Percentiles rank a stretch among this genome's conserved stretches.
Evolutionary conservation across 2,888 invertebrate genomes (phyloP).

Genomic region (Periphyllus acericola): DNA sequence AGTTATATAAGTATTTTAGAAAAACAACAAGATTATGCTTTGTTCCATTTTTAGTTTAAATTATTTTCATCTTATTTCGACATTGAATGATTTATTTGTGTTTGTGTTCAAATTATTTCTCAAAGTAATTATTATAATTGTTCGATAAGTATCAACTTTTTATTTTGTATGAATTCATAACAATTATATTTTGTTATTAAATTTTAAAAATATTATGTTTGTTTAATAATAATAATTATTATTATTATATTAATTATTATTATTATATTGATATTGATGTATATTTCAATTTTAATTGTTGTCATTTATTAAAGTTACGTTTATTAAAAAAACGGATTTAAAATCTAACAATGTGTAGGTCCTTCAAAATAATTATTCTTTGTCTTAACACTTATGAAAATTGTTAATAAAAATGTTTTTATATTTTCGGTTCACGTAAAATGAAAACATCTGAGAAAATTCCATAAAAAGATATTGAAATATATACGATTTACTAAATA

Average conservation of each 20-base stretch:
- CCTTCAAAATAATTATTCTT: neutral
- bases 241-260: neutral
- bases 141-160: neutral
- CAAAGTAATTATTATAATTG: neutral
- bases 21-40: neutral
- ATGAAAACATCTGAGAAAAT: too few relatives aligned
- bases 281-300: slow-evolving; percentile 10
- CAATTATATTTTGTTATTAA: neutral
- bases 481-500: too few relatives aligned
- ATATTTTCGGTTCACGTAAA: too few relatives aligned
- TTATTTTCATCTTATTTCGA: neutral
- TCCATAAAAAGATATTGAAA: too few relatives aligned
- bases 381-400: neutral
- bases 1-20: neutral
- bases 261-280: neutral
- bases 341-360: neutral
- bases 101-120: neutral
- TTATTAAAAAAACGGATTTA: neutral
- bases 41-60: too few relatives aligned
- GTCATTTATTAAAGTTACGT: neutral
- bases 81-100: neutral
- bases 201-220: neutral
- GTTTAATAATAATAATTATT: neutral
- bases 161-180: slow-evolving; percentile 17
- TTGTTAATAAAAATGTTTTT: too few relatives aligned